Percentiles rank a stretch among this genome's conserved stretches.
Evolutionary conservation across 2,113 vertebrate species (phyloP).

Genomic region (Paratilapia polleni): DNA sequence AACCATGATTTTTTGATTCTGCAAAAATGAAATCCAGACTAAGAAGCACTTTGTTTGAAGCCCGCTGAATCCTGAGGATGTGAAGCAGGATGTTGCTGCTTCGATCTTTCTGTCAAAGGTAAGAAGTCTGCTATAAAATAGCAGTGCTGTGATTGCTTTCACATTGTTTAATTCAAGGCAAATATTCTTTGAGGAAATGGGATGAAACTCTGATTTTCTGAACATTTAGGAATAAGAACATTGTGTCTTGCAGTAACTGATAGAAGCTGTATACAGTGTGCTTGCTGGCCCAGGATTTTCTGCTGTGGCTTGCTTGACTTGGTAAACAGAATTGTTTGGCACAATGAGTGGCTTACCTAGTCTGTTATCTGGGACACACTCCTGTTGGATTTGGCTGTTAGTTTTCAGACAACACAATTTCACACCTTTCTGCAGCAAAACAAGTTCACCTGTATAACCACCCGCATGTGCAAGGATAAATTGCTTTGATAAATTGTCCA

Average conservation of each 20-base stretch:
- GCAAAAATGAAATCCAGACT: neutral
- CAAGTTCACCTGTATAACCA: neutral
- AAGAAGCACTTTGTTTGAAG: neutral
- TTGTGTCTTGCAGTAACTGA: neutral
- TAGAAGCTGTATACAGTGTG: neutral
- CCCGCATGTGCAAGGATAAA: neutral
- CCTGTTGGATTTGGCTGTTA: neutral
- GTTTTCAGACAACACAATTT: neutral
- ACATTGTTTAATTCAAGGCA: neutral
- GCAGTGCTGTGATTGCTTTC: neutral
- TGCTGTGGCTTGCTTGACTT: neutral
- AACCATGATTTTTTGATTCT: neutral
- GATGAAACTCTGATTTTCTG: neutral
- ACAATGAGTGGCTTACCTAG: neutral
- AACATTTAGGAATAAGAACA: neutral
- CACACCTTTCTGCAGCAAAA: conserved; percentile 12
- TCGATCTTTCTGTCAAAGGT: neutral
- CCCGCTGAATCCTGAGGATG: neutral
- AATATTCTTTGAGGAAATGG: neutral
- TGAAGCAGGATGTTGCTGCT: neutral
- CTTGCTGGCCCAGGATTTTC: neutral
- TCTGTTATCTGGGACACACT: conserved; percentile 12
- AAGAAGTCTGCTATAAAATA: neutral
- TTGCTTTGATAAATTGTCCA: neutral
- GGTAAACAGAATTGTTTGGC: neutral